Percentiles rank a stretch among this genome's conserved stretches.
Evolutionary conservation across 1,140 invertebrate genomes (phyloP).

Genomic region (Calosoma granatense): DNA sequence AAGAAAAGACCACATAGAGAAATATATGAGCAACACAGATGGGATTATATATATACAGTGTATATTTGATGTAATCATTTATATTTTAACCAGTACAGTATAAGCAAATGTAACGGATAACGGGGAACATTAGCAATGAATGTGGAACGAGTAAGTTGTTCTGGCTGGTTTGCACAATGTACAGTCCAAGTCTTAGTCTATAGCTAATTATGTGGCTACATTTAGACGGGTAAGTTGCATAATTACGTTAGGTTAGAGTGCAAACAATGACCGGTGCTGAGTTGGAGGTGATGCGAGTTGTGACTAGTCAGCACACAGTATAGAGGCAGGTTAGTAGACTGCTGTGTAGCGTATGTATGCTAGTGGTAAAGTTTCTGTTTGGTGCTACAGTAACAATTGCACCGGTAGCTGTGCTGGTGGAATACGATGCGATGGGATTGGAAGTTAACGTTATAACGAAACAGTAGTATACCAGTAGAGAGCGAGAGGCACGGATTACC

Average conservation of each 20-base stretch:
- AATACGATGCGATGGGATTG: not conserved
- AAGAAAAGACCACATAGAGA: no score
- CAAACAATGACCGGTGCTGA: not conserved
- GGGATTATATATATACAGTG: no score
- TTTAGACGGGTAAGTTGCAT: not conserved
- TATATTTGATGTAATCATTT: no score
- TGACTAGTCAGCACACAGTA: no score
- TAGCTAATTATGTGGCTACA: not conserved
- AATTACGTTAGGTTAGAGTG: not conserved
- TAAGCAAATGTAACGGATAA: not conserved
- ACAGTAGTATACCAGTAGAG: not conserved
- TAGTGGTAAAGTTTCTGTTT: no score
- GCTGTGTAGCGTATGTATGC: no score
- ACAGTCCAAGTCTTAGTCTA: not conserved
- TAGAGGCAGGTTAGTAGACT: no score
- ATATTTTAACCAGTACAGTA: not conserved
- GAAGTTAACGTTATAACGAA: slow-evolving; percentile 7
- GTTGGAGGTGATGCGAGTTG: not conserved
- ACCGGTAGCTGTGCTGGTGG: not conserved
- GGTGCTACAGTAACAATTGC: no score
- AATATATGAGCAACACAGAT: no score
- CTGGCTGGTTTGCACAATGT: no score
- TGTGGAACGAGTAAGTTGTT: no score
- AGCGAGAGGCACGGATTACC: slow-evolving; percentile 1
- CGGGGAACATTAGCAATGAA: no score